Evolutionary conservation across 2,113 vertebrate species (phyloP).

Genomic region (Takifugu flavidus): DNA sequence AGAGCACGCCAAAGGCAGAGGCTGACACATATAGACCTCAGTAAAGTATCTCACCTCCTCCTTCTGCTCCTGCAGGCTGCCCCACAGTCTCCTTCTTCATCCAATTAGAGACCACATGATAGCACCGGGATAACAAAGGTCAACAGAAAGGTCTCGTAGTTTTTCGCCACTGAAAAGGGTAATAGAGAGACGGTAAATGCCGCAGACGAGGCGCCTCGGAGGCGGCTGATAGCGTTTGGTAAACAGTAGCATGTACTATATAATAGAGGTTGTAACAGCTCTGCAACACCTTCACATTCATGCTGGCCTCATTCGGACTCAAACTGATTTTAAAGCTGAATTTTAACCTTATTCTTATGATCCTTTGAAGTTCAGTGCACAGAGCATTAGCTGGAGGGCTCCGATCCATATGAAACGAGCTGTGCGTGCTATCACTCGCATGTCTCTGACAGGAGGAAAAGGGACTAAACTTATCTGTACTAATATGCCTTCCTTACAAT

Average conservation of each 20-base stretch:
- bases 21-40: conserved; percentile 1
- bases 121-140: conserved; percentile 35
- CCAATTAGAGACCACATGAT: conserved; percentile 40
- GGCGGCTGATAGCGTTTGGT: conserved; percentile 14
- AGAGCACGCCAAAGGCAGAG: neutral
- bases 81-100: conserved; percentile 27
- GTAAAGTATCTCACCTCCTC: conserved; percentile 12
- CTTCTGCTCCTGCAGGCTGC: conserved; percentile 11
- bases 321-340: conserved; percentile 46
- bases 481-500: too few relatives aligned
- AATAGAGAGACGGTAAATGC: conserved; percentile 28
- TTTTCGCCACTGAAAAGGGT: conserved; percentile 40
- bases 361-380: conserved; percentile 54
- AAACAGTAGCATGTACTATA: neutral
- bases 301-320: conserved; percentile 25
- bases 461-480: neutral
- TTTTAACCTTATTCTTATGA: conserved; percentile 46
- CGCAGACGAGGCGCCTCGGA: neutral
- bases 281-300: conserved; percentile 15
- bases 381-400: conserved; percentile 40
- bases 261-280: conserved; percentile 12
- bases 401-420: conserved; percentile 40
- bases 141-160: conserved; percentile 38
- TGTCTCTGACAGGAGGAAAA: conserved; percentile 24
- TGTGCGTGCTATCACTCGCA: conserved; percentile 15